Conservation (phyloP, 2,888 invertebrate species). For the Dromius quadrimaculatus region DNA sequence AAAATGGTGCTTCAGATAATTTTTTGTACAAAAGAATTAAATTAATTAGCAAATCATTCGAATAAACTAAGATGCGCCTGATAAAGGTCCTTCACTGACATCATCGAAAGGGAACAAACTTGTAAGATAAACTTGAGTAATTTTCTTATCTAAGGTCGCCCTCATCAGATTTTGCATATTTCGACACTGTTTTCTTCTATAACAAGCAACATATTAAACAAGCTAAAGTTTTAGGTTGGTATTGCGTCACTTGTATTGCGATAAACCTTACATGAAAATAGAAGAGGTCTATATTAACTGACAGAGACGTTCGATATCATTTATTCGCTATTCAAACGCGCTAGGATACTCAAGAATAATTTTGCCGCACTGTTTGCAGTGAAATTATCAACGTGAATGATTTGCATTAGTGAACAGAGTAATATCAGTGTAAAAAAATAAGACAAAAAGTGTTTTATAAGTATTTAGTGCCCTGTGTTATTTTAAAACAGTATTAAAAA, state of each 20-base stretch:
- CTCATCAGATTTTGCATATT: conserved; percentile 44
- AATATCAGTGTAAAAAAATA: conserved; percentile 6
- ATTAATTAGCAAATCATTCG: no score
- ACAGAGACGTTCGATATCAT: conserved; percentile 16
- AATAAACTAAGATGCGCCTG: no score
- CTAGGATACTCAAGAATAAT: conserved; percentile 12
- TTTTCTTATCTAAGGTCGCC: conserved; percentile 21
- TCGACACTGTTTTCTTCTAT: conserved; percentile 20
- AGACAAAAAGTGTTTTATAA: conserved; percentile 2
- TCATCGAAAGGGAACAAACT: conserved; percentile 2
- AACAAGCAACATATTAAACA: conserved; percentile 15
- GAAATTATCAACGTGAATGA: conserved; percentile 8
- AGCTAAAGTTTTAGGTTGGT: background rate
- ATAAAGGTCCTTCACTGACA: conserved; percentile 2
- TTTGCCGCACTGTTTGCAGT: background rate
- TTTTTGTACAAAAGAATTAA: no score
- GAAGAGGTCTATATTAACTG: conserved; percentile 34
- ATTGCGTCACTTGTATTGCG: conserved; percentile 39
- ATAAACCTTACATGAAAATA: conserved; percentile 46
- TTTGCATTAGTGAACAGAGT: conserved; percentile 3
- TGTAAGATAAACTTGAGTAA: conserved; percentile 21
- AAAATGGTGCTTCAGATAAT: no score
- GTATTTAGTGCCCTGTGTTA: conserved; percentile 42
- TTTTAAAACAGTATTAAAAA: conserved; percentile 43
- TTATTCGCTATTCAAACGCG: conserved; percentile 3